These are phyloP conservation scores for Elaphurus davidianus DNA, from an alignment of 2,113 vertebrate genomes.

Conservation along the genomic window DNA sequence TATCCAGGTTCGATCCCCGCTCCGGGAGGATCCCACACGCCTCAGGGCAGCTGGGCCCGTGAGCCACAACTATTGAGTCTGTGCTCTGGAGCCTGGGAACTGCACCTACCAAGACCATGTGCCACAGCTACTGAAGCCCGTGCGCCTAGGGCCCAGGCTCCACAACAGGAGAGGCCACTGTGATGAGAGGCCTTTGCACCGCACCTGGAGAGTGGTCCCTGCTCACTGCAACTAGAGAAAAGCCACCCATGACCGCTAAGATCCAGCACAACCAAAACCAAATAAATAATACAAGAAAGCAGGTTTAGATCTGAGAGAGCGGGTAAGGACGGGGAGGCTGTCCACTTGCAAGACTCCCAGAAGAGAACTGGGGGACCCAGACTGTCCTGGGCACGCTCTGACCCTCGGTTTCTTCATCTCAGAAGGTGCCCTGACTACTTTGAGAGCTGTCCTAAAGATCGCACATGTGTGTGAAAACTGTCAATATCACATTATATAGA, in stretches of 20 bases:
- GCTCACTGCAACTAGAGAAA: neutral
- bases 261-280: neutral
- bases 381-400: too few relatives aligned
- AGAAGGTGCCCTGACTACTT: neutral
- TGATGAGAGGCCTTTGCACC: accelerated
- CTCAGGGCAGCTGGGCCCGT: neutral
- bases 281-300: neutral
- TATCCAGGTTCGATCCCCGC: accelerated
- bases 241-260: accelerated
- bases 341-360: accelerated
- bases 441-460: neutral
- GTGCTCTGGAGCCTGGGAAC: neutral
- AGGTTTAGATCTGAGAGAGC: too few relatives aligned
- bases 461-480: accelerated
- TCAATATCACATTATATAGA: accelerated
- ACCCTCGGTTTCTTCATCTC: neutral
- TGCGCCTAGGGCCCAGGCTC: accelerated
- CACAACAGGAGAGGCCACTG: neutral
- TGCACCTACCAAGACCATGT: neutral
- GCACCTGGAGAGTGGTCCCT: neutral
- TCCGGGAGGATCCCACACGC: neutral
- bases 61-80: neutral
- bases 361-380: neutral
- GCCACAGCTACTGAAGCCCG: neutral
- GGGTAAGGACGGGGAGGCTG: neutral